These are phyloP conservation scores for Oligia latruncula DNA, from an alignment of 2,888 invertebrate species.

Conservation along the genomic window DNA sequence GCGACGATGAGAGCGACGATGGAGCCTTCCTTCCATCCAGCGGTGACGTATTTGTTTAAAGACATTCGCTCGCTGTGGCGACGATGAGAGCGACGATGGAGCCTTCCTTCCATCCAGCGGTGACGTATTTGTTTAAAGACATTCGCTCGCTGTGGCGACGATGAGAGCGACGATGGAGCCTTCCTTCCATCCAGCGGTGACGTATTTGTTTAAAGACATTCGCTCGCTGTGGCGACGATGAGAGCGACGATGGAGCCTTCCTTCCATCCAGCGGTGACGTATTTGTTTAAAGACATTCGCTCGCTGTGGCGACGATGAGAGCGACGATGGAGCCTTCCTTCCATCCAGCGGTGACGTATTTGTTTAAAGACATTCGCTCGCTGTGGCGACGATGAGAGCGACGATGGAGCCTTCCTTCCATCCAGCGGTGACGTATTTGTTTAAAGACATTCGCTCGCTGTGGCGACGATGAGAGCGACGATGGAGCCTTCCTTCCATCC, in stretches of 20 bases:
- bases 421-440: constrained; percentile 16
- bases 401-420: no score
- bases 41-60: constrained; percentile 20
- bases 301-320: not conserved
- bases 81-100: no score
- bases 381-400: not conserved
- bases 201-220: constrained; percentile 23
- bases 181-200: not conserved
- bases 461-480: not conserved
- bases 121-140: constrained; percentile 23
- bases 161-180: no score
- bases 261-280: not conserved
- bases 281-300: constrained; percentile 19
- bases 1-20: no score
- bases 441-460: constrained; percentile 1
- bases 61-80: not conserved
- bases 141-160: not conserved
- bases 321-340: no score
- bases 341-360: constrained; percentile 12
- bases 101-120: not conserved
- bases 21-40: not conserved
- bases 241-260: no score
- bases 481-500: no score
- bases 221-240: not conserved
- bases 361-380: constrained; percentile 5